These are phyloP conservation scores for Siniperca chuatsi DNA, from an alignment of 2,113 vertebrate genomes.

Conservation along the genomic window DNA sequence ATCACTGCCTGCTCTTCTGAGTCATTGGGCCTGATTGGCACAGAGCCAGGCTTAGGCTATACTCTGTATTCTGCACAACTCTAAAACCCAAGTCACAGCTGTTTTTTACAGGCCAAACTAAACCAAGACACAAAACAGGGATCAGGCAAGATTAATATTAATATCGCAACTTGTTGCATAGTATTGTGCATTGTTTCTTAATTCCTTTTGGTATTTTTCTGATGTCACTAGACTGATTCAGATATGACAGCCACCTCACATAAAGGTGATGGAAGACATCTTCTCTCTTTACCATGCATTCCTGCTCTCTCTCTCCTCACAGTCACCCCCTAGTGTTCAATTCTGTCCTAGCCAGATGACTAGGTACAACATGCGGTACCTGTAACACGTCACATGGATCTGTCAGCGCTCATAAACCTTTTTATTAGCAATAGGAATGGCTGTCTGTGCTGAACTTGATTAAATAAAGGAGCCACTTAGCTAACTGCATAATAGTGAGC, in stretches of 20 bases:
- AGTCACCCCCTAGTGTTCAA: slow-evolving; percentile 72
- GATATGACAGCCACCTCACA: not conserved
- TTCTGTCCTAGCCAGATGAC: slow-evolving; percentile 16
- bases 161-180: not conserved
- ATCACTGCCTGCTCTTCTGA: slow-evolving; percentile 26
- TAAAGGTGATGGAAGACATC: not conserved
- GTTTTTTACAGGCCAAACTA: not conserved
- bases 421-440: slow-evolving; percentile 22
- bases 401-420: slow-evolving; percentile 4
- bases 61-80: slow-evolving; percentile 18
- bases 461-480: slow-evolving; percentile 47
- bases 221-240: not conserved
- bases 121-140: slow-evolving; percentile 5
- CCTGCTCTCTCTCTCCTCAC: slow-evolving; percentile 30
- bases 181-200: not conserved
- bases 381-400: slow-evolving; percentile 13
- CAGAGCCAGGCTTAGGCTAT: slow-evolving; percentile 25
- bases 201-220: not conserved
- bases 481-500: slow-evolving; percentile 29
- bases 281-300: slow-evolving; percentile 1
- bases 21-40: slow-evolving; percentile 31
- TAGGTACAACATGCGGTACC: not conserved
- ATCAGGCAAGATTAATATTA: not conserved
- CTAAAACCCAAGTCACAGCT: slow-evolving; percentile 3
- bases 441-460: slow-evolving; percentile 31